Percentiles rank a stretch among this genome's conserved stretches.
phyloP scores from a whole-genome alignment of 2,888 invertebrate species.

The Pristionchus maxplancki region DNA sequence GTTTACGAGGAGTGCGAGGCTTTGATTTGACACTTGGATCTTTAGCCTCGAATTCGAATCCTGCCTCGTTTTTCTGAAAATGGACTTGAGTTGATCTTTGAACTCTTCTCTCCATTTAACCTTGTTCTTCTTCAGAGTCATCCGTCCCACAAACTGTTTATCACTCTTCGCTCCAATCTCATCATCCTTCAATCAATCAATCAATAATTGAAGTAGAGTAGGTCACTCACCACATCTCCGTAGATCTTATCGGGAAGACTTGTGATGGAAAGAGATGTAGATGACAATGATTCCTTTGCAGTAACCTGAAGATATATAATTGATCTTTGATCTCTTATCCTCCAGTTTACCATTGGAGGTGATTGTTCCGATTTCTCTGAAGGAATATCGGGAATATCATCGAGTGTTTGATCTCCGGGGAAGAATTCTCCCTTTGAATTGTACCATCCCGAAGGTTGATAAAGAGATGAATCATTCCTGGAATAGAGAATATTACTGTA shows the following conservation, averaged over 20 bases:
- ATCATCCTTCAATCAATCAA: constrained; percentile 25
- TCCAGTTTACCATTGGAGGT: background rate
- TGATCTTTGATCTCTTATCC: constrained; percentile 27
- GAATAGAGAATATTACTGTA: background rate
- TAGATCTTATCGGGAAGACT: background rate
- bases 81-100: background rate
- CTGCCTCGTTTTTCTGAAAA: constrained; percentile 1
- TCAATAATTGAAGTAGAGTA: background rate
- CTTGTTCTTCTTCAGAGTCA: constrained; percentile 34
- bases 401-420: constrained; percentile 13
- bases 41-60: constrained; percentile 25
- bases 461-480: background rate
- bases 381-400: constrained; percentile 27
- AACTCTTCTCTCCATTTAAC: background rate
- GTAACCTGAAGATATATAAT: background rate
- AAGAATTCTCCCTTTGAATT: constrained; percentile 35
- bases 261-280: background rate
- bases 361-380: constrained; percentile 22
- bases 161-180: constrained; percentile 37
- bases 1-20: constrained; percentile 33
- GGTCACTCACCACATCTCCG: background rate
- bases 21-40: background rate
- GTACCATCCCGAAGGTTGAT: background rate
- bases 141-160: background rate
- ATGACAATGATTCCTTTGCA: background rate